Percentiles rank a stretch among this genome's conserved stretches.
These are phyloP conservation scores for Smithornis capensis DNA, from an alignment of 2,113 vertebrate species.

Conservation along the genomic window DNA sequence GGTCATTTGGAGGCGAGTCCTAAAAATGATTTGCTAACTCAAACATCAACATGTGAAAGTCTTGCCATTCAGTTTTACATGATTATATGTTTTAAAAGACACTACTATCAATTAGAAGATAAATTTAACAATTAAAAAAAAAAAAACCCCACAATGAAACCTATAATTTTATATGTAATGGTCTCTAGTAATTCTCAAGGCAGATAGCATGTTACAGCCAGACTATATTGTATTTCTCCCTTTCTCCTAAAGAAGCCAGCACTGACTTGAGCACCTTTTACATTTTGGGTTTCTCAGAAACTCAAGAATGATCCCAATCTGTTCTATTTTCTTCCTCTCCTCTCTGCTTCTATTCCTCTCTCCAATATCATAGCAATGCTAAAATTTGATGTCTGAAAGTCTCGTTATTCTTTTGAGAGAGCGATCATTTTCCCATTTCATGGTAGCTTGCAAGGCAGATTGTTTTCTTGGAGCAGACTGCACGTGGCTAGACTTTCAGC, in stretches of 20 bases:
- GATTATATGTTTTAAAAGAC: background rate
- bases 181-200: background rate
- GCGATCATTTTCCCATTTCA: background rate
- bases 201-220: background rate
- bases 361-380: background rate
- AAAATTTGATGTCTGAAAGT: background rate
- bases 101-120: background rate
- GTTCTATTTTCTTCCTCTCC: background rate
- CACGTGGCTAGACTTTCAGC: accelerated
- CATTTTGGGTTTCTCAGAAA: background rate
- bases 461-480: background rate
- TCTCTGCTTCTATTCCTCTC: accelerated
- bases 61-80: background rate
- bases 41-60: background rate
- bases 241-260: background rate
- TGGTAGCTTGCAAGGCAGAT: background rate
- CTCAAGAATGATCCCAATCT: background rate
- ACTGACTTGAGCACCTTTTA: accelerated
- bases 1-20: background rate
- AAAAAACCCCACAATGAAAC: background rate
- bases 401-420: background rate
- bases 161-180: background rate
- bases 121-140: background rate
- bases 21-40: background rate
- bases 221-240: background rate